phyloP scores from a whole-genome alignment of 2,113 vertebrate species.

The Ctenomys sociabilis region DNA sequence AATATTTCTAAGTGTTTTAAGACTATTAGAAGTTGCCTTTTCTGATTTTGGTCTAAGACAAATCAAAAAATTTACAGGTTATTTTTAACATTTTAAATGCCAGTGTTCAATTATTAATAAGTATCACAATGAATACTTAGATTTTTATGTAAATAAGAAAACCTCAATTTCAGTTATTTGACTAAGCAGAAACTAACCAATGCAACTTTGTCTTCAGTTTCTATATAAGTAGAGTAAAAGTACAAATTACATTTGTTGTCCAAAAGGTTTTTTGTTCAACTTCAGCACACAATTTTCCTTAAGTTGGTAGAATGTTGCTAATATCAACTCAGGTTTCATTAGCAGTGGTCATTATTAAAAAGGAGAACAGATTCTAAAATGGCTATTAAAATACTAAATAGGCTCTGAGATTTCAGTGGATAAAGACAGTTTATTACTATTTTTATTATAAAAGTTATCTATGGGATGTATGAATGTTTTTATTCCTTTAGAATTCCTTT shows the following conservation, averaged over 20 bases:
- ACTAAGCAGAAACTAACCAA: conserved; percentile 29
- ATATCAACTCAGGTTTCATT: not conserved
- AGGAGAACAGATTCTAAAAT: conserved; percentile 4
- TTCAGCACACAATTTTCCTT: conserved; percentile 15
- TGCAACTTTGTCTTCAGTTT: not conserved
- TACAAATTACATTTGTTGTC: not conserved
- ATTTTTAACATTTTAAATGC: conserved; percentile 13
- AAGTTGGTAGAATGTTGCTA: not conserved
- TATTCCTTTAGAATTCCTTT: conserved; percentile 42
- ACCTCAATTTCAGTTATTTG: not conserved
- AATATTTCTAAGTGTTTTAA: conserved; percentile 39
- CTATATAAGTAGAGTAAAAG: not conserved
- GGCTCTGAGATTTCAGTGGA: not conserved
- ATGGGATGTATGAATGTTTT: conserved; percentile 36
- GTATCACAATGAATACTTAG: not conserved
- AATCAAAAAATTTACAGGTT: not conserved
- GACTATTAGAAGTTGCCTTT: conserved; percentile 14
- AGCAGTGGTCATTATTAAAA: not conserved
- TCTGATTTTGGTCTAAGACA: not conserved
- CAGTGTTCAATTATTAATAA: not conserved
- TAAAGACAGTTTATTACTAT: conserved; percentile 8
- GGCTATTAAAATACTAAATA: not conserved
- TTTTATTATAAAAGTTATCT: conserved; percentile 36
- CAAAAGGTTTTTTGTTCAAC: conserved; percentile 10
- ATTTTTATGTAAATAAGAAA: conserved; percentile 40